A percentile compares a stretch with the other conserved stretches of the same genome.
Evolutionary conservation across 2,888 invertebrate species (phyloP).

Genomic region (Nematopogon swammerdamellus): DNA sequence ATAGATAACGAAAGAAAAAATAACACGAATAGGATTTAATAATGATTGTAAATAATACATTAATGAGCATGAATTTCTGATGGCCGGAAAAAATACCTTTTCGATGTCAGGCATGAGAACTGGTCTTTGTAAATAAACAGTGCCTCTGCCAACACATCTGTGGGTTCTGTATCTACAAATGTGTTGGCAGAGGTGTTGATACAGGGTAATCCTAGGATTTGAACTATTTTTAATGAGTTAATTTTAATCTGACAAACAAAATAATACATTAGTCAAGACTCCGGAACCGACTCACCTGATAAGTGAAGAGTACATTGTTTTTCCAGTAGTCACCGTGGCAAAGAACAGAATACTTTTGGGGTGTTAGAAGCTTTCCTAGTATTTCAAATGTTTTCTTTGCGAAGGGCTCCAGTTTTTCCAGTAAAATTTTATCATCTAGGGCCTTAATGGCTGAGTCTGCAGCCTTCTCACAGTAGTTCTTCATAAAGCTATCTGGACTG

Average conservation of each 20-base stretch:
- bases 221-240: no score
- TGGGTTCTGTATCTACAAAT: no score
- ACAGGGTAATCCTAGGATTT: no score
- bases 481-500: neutral
- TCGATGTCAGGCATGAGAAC: no score
- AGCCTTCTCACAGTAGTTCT: neutral
- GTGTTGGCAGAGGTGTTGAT: no score
- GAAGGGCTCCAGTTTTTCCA: neutral
- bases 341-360: constrained; percentile 2
- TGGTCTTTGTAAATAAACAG: no score
- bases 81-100: no score
- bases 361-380: neutral
- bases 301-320: constrained; percentile 3
- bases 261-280: neutral
- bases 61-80: no score
- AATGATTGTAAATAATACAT: no score
- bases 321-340: constrained; percentile 5
- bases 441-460: neutral
- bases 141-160: no score
- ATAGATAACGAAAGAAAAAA: no score
- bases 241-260: neutral
- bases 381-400: neutral
- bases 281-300: neutral
- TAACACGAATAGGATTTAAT: no score
- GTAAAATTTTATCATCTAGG: neutral